These are phyloP conservation scores for Lasioglossum baleicum DNA, from an alignment of 1,140 invertebrate genomes.

Conservation along the genomic window DNA sequence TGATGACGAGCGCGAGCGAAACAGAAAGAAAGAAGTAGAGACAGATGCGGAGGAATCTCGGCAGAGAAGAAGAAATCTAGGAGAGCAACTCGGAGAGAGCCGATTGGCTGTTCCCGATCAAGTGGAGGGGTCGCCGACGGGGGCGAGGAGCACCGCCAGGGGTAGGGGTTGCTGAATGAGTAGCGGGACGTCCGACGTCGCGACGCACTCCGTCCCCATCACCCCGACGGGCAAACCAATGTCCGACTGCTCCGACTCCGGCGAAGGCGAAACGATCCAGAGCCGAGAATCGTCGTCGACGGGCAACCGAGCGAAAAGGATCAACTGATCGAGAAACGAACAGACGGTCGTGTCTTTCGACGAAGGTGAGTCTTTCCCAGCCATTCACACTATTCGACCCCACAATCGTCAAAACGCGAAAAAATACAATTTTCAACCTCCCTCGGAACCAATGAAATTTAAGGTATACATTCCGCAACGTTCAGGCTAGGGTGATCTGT, in stretches of 20 bases:
- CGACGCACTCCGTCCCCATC: conserved; percentile 67
- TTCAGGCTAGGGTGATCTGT: no score
- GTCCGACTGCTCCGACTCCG: conserved; percentile 25
- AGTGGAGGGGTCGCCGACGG: conserved; percentile 48
- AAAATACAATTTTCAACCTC: no score
- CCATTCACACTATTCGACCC: no score
- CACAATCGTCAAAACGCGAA: no score
- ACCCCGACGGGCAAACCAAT: conserved; percentile 57
- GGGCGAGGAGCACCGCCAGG: conserved; percentile 7
- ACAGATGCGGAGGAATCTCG: neutral
- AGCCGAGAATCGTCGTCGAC: neutral
- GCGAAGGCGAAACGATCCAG: neutral
- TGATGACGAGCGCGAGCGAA: conserved; percentile 1
- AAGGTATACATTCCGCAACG: no score
- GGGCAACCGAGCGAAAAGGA: conserved; percentile 17
- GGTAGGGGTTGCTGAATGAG: conserved; percentile 75
- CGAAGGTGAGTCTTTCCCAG: neutral
- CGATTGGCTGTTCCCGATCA: conserved; percentile 48
- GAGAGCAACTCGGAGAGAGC: neutral
- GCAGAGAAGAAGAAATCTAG: neutral
- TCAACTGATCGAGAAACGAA: conserved; percentile 54
- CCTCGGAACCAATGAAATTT: no score
- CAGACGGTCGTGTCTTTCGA: conserved; percentile 6
- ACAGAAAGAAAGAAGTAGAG: conserved; percentile 1
- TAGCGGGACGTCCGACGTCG: conserved; percentile 60